Conservation (phyloP, 2,797 vertebrate genomes). For the Euphonia xanthogaster region DNA sequence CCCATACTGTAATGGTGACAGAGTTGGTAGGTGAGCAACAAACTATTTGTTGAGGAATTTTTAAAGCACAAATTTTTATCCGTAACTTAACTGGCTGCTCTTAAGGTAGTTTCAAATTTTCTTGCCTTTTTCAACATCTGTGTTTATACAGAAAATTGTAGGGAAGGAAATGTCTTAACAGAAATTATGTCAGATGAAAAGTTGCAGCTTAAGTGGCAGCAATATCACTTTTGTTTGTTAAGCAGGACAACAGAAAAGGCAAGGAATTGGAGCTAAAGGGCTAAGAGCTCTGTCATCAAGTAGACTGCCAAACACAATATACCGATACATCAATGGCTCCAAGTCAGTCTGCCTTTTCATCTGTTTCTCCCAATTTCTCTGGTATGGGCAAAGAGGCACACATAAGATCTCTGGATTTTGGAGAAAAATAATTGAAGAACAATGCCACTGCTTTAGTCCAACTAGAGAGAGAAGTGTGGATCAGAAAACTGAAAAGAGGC, state of each 20-base stretch:
- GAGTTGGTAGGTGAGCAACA: neutral
- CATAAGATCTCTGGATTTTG: neutral
- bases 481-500: neutral
- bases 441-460: neutral
- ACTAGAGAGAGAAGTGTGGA: neutral
- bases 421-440: neutral
- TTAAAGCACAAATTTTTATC: neutral
- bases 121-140: neutral
- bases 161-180: neutral
- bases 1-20: neutral
- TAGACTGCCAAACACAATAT: neutral
- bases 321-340: neutral
- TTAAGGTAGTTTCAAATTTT: neutral
- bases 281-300: neutral
- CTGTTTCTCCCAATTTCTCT: neutral
- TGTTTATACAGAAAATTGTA: neutral
- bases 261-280: neutral
- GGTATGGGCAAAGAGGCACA: neutral
- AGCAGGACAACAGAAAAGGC: neutral
- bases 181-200: neutral
- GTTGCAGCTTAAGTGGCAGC: neutral
- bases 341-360: neutral
- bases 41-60: neutral
- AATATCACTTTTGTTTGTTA: neutral
- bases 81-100: neutral